Conservation (phyloP, 2,113 vertebrate genomes). For the Crotalus helleri region DNA sequence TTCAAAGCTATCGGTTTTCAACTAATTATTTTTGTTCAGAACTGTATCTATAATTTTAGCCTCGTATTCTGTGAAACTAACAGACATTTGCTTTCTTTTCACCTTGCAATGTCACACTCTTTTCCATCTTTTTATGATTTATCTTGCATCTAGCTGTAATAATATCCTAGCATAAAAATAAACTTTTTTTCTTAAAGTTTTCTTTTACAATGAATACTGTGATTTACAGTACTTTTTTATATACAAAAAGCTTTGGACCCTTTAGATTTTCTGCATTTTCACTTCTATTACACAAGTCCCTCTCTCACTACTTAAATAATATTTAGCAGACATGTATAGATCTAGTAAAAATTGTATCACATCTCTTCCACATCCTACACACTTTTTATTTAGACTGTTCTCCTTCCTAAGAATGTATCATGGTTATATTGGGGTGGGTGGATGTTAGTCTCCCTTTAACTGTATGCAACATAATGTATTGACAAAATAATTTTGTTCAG, state of each 20-base stretch:
- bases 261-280: fast-evolving
- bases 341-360: background rate
- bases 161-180: constrained; percentile 33
- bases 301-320: background rate
- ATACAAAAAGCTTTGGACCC: background rate
- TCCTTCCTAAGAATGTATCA: background rate
- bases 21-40: constrained; percentile 25
- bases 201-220: background rate
- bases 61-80: background rate
- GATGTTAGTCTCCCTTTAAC: background rate
- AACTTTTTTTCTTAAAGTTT: constrained; percentile 49
- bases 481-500: background rate
- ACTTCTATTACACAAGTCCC: fast-evolving
- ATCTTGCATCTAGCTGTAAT: constrained; percentile 21
- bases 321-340: background rate
- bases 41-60: background rate
- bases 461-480: background rate
- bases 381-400: background rate
- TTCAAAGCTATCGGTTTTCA: background rate
- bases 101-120: background rate
- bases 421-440: background rate
- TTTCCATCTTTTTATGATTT: background rate
- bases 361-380: background rate
- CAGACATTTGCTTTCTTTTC: constrained; percentile 4
- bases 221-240: background rate